phyloP scores from a whole-genome alignment of 2,797 vertebrate genomes.

The Babyrousa celebensis region DNA sequence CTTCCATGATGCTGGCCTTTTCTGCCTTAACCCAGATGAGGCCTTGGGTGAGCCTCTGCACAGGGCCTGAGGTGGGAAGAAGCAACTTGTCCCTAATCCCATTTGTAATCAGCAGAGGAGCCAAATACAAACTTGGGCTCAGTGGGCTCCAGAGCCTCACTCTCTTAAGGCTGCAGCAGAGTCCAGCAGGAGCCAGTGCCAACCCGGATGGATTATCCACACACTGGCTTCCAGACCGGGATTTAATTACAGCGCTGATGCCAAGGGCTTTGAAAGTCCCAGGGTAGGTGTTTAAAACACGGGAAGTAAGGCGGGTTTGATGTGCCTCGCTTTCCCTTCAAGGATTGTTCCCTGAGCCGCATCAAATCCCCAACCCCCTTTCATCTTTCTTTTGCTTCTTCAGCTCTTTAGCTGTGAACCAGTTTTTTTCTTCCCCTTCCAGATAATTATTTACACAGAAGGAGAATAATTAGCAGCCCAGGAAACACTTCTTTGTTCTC shows the following conservation, averaged over 20 bases:
- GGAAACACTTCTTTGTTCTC: constrained; percentile 62
- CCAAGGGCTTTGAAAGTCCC: constrained; percentile 14
- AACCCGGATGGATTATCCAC: background rate
- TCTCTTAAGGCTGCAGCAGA: background rate
- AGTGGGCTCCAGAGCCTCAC: background rate
- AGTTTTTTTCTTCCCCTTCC: background rate
- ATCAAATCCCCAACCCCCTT: background rate
- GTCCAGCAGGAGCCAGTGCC: background rate
- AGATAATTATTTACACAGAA: constrained; percentile 84
- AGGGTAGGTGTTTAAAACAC: background rate
- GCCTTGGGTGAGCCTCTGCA: no score
- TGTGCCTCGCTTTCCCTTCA: background rate
- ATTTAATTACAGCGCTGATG: constrained; percentile 13
- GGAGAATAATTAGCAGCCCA: constrained; percentile 78
- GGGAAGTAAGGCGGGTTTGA: background rate
- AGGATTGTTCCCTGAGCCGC: background rate
- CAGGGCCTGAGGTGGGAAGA: background rate
- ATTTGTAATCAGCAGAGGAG: background rate
- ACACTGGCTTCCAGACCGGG: background rate
- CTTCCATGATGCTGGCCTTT: background rate
- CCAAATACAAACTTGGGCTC: background rate
- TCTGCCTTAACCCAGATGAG: background rate
- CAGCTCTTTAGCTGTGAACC: constrained; percentile 1
- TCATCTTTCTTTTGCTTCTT: constrained; percentile 60
- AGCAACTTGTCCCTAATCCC: background rate